A percentile compares a stretch with the other conserved stretches of the same genome.
These are phyloP conservation scores for Anthopleura xanthogrammica DNA, from an alignment of 92 coral and sea anemone species.

Conservation along the genomic window DNA sequence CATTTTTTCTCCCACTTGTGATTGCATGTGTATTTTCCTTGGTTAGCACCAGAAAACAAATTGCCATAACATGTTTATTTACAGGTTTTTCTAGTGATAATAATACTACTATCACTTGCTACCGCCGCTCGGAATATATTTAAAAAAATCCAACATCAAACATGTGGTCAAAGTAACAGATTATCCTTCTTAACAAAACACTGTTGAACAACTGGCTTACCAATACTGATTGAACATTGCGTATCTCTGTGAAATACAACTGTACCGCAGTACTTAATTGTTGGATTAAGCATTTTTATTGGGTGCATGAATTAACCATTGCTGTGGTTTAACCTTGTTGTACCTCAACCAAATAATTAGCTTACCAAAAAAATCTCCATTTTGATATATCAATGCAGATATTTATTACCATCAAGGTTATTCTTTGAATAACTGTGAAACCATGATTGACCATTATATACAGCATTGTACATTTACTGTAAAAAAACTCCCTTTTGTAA, in stretches of 20 bases:
- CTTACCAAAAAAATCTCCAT: neutral
- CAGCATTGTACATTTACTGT: neutral
- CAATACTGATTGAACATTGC: too few species aligned
- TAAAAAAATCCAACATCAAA: too few species aligned
- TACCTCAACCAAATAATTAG: neutral
- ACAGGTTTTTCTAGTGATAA: too few species aligned
- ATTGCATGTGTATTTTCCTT: too few species aligned
- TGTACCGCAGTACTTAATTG: too few species aligned
- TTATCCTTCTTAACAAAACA: neutral
- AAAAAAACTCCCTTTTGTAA: neutral
- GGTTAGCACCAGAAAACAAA: too few species aligned
- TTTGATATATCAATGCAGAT: neutral
- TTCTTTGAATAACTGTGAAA: neutral
- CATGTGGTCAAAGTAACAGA: too few species aligned
- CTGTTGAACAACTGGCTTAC: neutral
- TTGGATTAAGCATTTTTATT: neutral
- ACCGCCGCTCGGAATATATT: too few species aligned
- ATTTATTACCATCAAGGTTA: neutral
- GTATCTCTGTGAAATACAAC: too few species aligned
- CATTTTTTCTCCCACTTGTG: too few species aligned
- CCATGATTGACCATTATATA: neutral
- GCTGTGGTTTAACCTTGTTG: neutral
- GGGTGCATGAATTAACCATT: neutral
- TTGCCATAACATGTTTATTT: too few species aligned
- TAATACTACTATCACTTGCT: too few species aligned